These are phyloP conservation scores for Octodon degus DNA, from an alignment of 2,113 vertebrate genomes.

Conservation along the genomic window DNA sequence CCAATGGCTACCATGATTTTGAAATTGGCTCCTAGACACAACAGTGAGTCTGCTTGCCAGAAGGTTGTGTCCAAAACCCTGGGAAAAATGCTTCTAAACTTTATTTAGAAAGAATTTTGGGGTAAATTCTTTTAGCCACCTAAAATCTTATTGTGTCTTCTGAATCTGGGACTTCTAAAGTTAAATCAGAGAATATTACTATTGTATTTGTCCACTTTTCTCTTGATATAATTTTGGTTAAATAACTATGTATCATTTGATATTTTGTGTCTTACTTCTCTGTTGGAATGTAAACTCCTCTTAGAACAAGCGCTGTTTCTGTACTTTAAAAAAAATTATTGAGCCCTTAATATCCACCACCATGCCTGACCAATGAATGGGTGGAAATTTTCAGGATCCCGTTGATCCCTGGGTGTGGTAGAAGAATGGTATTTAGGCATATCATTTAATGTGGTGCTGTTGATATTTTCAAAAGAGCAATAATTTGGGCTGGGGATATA, in stretches of 20 bases:
- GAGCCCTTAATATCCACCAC: neutral
- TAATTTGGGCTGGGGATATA: too few relatives aligned
- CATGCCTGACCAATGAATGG: neutral
- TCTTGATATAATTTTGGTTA: slow-evolving; percentile 23
- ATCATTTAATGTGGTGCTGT: neutral
- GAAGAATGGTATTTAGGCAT: neutral
- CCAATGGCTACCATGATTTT: neutral
- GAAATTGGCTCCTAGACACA: neutral
- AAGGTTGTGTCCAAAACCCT: neutral
- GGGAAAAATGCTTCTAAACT: neutral
- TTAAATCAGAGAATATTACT: neutral
- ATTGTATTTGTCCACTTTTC: neutral
- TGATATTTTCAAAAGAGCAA: neutral
- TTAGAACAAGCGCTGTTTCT: neutral
- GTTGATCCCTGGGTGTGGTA: neutral
- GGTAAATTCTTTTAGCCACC: neutral
- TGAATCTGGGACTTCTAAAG: neutral
- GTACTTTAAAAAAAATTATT: neutral
- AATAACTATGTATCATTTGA: neutral
- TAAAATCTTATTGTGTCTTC: neutral
- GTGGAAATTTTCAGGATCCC: neutral
- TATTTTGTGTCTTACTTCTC: neutral
- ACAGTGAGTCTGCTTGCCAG: neutral
- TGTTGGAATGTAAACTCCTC: slow-evolving; percentile 18
- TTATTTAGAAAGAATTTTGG: slow-evolving; percentile 28